These are phyloP conservation scores for Ceriagrion tenellum DNA, from an alignment of 2,888 invertebrate genomes.

Conservation along the genomic window DNA sequence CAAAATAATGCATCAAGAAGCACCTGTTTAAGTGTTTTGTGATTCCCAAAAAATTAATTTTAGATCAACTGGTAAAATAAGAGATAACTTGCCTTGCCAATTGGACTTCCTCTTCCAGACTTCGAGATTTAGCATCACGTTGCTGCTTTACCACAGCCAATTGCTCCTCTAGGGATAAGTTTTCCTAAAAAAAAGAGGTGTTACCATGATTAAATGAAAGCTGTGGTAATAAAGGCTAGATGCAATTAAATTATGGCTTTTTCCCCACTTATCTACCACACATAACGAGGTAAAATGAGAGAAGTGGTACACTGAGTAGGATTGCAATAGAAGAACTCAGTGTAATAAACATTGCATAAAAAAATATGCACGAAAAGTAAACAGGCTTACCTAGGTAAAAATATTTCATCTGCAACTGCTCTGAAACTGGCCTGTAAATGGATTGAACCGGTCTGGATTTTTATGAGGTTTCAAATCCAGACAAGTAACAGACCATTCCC, in stretches of 20 bases:
- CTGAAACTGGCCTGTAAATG: no score
- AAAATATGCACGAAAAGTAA: no score
- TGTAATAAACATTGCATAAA: no score
- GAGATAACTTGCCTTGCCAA: slow-evolving; percentile 7
- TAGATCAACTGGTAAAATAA: background rate
- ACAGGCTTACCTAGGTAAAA: no score
- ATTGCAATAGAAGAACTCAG: background rate
- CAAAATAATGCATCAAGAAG: no score
- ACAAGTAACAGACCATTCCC: no score
- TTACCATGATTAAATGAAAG: background rate
- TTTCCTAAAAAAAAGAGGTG: slow-evolving; percentile 81
- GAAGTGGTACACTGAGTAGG: background rate
- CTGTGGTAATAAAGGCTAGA: background rate
- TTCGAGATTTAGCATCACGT: slow-evolving; percentile 53
- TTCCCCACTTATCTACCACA: no score
- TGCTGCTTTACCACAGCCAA: slow-evolving; percentile 76
- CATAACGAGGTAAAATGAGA: background rate
- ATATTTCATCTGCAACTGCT: no score
- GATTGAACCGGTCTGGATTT: no score
- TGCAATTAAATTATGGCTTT: slow-evolving; percentile 68
- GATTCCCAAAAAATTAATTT: no score
- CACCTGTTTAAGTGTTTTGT: no score
- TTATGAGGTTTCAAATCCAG: no score
- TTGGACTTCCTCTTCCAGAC: slow-evolving; percentile 51
- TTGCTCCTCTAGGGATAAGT: slow-evolving; percentile 85